Evolutionary conservation across 35 echinoderm and acorn worm species (phyloP).

Genomic region (Lytechinus pictus): DNA sequence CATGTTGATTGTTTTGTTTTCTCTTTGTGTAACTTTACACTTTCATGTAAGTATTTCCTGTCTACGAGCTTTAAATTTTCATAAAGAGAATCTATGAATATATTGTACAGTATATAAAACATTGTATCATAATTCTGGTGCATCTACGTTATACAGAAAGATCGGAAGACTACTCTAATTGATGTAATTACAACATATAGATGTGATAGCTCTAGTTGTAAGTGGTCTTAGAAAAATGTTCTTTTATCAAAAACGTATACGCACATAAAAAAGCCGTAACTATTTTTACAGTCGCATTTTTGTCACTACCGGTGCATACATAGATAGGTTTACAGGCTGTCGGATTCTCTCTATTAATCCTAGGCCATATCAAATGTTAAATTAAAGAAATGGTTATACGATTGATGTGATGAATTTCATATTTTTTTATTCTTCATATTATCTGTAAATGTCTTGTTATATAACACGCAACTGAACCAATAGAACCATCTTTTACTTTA

Average conservation of each 20-base stretch:
- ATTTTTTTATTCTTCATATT: constrained; percentile 9
- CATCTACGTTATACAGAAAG: background rate
- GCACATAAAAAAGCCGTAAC: background rate
- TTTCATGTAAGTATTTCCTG: constrained; percentile 16
- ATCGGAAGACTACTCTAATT: background rate
- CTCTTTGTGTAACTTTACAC: background rate
- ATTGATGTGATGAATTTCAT: background rate
- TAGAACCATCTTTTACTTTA: background rate
- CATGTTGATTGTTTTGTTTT: background rate
- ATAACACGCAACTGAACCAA: background rate
- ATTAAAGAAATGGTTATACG: background rate
- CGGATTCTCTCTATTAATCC: background rate
- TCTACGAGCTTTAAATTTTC: constrained; percentile 35
- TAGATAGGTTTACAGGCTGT: background rate
- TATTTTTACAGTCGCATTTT: background rate
- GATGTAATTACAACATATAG: background rate
- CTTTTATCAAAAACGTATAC: background rate
- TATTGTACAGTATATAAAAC: constrained; percentile 33
- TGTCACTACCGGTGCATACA: background rate
- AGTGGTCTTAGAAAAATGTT: background rate
- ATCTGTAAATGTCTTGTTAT: background rate
- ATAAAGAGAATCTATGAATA: constrained; percentile 18
- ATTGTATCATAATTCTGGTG: constrained; percentile 28
- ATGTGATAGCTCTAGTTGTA: background rate
- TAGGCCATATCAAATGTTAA: background rate